Evolutionary conservation across 2,888 invertebrate genomes (phyloP), one percentile per base, ranked within the genome.

Genomic region (Ormia ochracea): DNA sequence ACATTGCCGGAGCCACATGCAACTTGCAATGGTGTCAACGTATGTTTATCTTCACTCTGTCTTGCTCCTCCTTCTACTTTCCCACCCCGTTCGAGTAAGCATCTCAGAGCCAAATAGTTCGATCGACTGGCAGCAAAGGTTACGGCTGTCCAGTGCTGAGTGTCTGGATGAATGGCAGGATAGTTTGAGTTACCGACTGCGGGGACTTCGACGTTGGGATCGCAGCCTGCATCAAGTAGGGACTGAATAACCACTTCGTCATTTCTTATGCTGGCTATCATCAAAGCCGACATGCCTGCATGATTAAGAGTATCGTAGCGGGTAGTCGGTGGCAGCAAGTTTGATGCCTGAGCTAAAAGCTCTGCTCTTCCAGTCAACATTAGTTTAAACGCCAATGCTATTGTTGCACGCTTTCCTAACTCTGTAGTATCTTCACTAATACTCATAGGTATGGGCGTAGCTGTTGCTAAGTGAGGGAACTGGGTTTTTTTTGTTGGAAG

Each of bases 1-100:
- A 94, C 89, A 83, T 94, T 94, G 1, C 96, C 96, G 0, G 94
- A 93, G 0, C 96, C 96, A 74, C 96, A 94, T 1, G 96, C 96
- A 81, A 94, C 94, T 91, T 97, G 97, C 31, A 97, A 88, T 0
- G 97, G 97, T 0, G 97, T 97, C 54, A 97, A 91, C 0, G 96
- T 96, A 86, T 94, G 94, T 83, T 95, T 95, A 83, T 96, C 96
- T 85, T 96, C 96, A 23, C 94, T 94, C 4, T 94, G 87, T 3
- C 94, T 92, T 0, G 95, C 95, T 0, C 96, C 96, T 0, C 96
- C 97, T 89, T 97, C 97, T 0, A 96, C 95, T 59, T 94, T 91
- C 0, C 96, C 96, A 1, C 96, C 96, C 19, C 94, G 92, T 78
- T 96, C 95, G 70, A 97, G 90, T 23, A 96, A 90, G 68, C 95